A percentile compares a stretch with the other conserved stretches of the same genome.
Conservation (phyloP, 2,888 invertebrate genomes). For the Stenchaetothrips biformis region DNA sequence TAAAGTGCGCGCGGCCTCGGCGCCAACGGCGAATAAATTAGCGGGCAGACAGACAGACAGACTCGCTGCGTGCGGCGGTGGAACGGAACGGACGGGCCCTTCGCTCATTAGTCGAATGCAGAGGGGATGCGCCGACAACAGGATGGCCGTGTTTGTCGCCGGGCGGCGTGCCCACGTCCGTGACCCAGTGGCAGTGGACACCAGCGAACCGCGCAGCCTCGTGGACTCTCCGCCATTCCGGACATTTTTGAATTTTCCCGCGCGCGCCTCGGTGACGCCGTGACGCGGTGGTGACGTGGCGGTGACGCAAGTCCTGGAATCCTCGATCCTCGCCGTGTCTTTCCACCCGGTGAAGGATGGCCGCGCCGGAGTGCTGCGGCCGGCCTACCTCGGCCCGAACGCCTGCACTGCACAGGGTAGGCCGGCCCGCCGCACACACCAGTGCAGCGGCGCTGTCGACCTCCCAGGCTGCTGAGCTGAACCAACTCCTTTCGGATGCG, state of each 20-base stretch:
- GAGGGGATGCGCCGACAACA: not conserved
- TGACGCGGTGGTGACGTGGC: too few relatives aligned
- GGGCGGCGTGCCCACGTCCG: not conserved
- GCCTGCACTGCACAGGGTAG: too few relatives aligned
- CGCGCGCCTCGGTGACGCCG: not conserved
- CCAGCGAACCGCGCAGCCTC: not conserved
- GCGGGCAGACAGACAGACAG: not conserved
- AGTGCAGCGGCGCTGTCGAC: too few relatives aligned
- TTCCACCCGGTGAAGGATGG: too few relatives aligned
- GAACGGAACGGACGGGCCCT: not conserved
- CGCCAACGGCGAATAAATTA: constrained; percentile 3
- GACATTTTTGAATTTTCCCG: not conserved
- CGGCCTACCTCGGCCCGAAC: too few relatives aligned
- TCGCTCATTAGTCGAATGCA: not conserved
- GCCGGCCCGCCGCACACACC: too few relatives aligned
- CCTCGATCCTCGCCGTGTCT: too few relatives aligned
- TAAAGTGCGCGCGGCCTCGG: not conserved
- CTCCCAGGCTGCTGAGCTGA: too few relatives aligned
- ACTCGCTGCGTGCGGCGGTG: not conserved
- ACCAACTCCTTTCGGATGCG: too few relatives aligned
- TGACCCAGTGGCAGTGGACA: not conserved
- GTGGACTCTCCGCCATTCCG: not conserved
- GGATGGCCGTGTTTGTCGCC: not conserved
- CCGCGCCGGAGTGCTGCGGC: too few relatives aligned
- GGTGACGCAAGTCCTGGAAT: too few relatives aligned